Percentiles rank a stretch among this genome's conserved stretches.
phyloP scores from a whole-genome alignment of 2,113 vertebrate genomes.

The Protomyctophum bolini region DNA sequence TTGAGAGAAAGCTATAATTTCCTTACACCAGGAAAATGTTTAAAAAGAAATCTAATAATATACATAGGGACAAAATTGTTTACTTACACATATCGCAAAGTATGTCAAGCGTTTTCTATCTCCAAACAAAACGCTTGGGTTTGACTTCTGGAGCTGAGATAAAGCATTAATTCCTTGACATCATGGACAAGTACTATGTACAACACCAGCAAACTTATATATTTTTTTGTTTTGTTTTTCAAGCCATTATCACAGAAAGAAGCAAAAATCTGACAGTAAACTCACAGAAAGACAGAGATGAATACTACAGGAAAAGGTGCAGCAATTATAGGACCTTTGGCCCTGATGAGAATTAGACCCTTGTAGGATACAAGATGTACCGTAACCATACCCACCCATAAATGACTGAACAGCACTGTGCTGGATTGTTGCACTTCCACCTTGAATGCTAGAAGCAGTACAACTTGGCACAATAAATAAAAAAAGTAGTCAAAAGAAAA shows the following conservation, averaged over 20 bases:
- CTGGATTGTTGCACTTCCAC: not conserved
- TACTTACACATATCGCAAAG: constrained; percentile 26
- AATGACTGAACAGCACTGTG: not conserved
- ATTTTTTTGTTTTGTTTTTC: constrained; percentile 19
- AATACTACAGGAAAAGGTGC: constrained; percentile 48
- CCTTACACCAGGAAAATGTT: constrained; percentile 5
- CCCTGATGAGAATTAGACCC: constrained; percentile 29
- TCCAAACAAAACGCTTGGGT: constrained; percentile 15
- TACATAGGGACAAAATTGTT: not conserved
- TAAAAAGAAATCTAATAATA: not conserved
- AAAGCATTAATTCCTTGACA: constrained; percentile 22
- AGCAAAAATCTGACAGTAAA: not conserved
- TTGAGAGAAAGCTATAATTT: not conserved
- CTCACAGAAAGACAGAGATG: constrained; percentile 40
- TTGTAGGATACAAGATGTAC: constrained; percentile 8
- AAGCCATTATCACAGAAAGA: constrained; percentile 27
- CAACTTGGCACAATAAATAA: not conserved
- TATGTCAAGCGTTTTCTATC: not conserved
- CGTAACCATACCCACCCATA: constrained; percentile 23
- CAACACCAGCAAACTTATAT: constrained; percentile 22
- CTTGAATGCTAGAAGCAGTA: not conserved
- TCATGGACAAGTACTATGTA: constrained; percentile 38
- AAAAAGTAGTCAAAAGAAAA: not conserved
- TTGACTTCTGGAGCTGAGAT: not conserved
- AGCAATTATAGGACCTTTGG: constrained; percentile 42